Percentiles rank a stretch among this genome's conserved stretches.
These are phyloP conservation scores for Lasaia peninsularis DNA, from an alignment of 1,140 invertebrate genomes.

Conservation along the genomic window DNA sequence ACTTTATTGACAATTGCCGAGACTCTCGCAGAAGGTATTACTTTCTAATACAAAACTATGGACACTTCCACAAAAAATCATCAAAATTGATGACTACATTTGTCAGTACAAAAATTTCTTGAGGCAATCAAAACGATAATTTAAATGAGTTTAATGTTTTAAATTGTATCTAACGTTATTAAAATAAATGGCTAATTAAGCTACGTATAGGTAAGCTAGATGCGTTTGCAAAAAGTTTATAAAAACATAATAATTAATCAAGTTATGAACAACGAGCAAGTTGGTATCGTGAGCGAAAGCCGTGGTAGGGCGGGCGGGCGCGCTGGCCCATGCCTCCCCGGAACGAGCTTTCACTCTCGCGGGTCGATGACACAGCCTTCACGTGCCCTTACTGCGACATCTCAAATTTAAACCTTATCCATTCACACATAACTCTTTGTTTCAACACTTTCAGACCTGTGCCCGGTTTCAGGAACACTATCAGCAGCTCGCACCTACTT, in stretches of 20 bases:
- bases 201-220: too few relatives aligned
- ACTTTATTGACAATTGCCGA: slow-evolving; percentile 33
- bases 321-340: slow-evolving; percentile 48
- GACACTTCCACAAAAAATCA: slow-evolving; percentile 3
- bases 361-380: slow-evolving; percentile 70
- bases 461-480: slow-evolving; percentile 3
- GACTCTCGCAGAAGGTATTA: slow-evolving; percentile 15
- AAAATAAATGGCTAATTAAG: too few relatives aligned
- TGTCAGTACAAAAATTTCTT: too few relatives aligned
- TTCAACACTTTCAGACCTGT: slow-evolving; percentile 13
- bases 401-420: slow-evolving; percentile 38
- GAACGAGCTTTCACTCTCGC: slow-evolving; percentile 75
- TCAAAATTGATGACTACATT: too few relatives aligned
- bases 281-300: slow-evolving; percentile 69
- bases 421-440: slow-evolving; percentile 16
- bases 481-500: background rate
- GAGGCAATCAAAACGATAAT: too few relatives aligned
- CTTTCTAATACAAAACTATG: slow-evolving; percentile 20
- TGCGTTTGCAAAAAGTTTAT: slow-evolving; percentile 1
- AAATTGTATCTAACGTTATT: background rate
- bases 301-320: slow-evolving; percentile 61
- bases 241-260: slow-evolving; percentile 36
- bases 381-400: slow-evolving; percentile 53
- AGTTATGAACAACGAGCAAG: slow-evolving; percentile 48
- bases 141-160: background rate